Conservation (phyloP, 2,888 invertebrate genomes). For the Coelopa pilipes region DNA sequence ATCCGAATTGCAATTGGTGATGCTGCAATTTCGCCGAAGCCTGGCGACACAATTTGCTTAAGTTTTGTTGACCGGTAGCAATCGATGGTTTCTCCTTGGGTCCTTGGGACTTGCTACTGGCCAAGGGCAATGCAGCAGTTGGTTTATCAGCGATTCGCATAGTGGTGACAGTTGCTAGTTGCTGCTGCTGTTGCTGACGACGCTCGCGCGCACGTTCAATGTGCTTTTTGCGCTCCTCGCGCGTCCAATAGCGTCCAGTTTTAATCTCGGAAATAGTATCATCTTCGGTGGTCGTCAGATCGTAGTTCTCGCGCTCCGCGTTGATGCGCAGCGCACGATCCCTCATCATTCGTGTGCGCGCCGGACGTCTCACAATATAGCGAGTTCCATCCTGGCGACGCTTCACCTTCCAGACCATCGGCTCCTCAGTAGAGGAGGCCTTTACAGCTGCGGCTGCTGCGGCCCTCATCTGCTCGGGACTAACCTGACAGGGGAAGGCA, state of each 20-base stretch:
- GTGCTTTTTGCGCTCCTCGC: constrained; percentile 80
- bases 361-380: constrained; percentile 79
- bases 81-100: constrained; percentile 13
- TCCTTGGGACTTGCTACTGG: constrained; percentile 12
- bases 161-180: constrained; percentile 28
- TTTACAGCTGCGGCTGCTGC: constrained; percentile 38
- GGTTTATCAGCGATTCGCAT: constrained; percentile 28
- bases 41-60: constrained; percentile 36
- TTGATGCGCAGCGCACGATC: constrained; percentile 75
- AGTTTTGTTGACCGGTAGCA: constrained; percentile 18
- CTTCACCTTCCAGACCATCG: constrained; percentile 82
- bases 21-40: constrained; percentile 38
- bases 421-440: constrained; percentile 49
- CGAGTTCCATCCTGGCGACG: constrained; percentile 79
- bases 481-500: constrained; percentile 38
- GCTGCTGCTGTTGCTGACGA: constrained; percentile 66
- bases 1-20: constrained; percentile 46
- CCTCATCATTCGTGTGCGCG: constrained; percentile 74
- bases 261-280: constrained; percentile 83
- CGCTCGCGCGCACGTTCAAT: constrained; percentile 77
- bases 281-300: constrained; percentile 77
- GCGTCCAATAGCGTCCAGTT: constrained; percentile 80
- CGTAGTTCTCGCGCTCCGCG: constrained; percentile 69
- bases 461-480: constrained; percentile 39
- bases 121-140: constrained; percentile 15